Base-by-base conservation (phyloP, 2,113 vertebrate genomes). In the Rhagologus leucostigma region DNA sequence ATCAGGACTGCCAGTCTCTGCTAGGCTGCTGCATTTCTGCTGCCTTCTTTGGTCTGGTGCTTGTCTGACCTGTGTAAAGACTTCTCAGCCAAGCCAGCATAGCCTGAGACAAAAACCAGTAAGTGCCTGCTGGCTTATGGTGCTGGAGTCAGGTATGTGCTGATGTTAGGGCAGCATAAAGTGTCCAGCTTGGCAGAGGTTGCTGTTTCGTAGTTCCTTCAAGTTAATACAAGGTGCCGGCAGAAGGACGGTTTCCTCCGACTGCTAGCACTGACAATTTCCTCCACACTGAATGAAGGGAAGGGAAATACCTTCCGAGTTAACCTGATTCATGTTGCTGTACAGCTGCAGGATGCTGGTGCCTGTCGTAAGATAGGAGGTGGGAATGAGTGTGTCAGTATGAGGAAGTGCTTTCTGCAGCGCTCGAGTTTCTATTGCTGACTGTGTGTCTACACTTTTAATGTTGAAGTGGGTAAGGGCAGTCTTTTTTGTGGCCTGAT, bases 221-320 rank as follows among this genome's bases (percentile, higher is more conserved):
- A 27, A 46, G 62, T 63, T 87, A 8, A 35, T 11, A 30, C 6
- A 55, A 29, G 30, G 12, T 64, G 37, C 37, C 30, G 60, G 46
- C 67, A 62, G 75, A 69, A 78, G 39, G 44, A 29, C 6, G 10
- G 10, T 79, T 70, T 75, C 9, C 29, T 60, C 35, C 24, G 20
- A 0, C 18, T 39, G 42, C 37, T 56, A 4, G n/a, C 32, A 8
- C n/a, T 56, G 42, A 33, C 13, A 35, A 19, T 18, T 93, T 79
- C 15, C 17, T 57, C 16, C 35, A 11, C 26, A 2, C 0, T 13
- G 41, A 22, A 17, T 24, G 35, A 52, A 47, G 79, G 17, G 8
- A 71, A 32, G 22, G 23, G 30, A 29, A 10, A 3, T 12, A 7
- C 2, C 21, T 30, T 67, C 20, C 0, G 3, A 33, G 44, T 44